Base-by-base conservation (phyloP, 2,113 vertebrate species). In the Cyanistes caeruleus region DNA sequence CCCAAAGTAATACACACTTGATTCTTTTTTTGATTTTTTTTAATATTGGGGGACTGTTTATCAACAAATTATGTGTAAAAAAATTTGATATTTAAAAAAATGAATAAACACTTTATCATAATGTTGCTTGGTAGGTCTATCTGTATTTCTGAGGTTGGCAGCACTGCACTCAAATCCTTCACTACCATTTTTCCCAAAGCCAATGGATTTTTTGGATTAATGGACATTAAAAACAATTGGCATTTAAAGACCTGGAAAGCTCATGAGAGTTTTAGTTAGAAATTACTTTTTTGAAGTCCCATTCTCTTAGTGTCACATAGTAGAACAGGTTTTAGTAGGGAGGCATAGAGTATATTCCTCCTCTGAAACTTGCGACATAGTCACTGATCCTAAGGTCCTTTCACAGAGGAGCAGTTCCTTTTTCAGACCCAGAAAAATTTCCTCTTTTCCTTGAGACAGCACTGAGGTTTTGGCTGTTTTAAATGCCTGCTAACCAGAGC, bases 41-140 rank as follows among this genome's bases (percentile, higher is more conserved):
- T 63, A 95, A 95, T 96, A 90, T 55, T 11, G 68, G 94, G 87
- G 79, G 93, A 95, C 93, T 96, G 93, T 97, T 96, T 97, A 92
- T 96, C 93, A 89, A 85, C 69, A 72, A 88, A 95, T 87, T 46
- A 96, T 73, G 91, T 97, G 93, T 96, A 94, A 95, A 94, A 87
- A 92, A 83, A 95, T 97, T 97, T 97, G 95, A 97, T 97, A 96
- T 97, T 97, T 93, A 93, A 97, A 93, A 91, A 91, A 91, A 90
- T 1, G 13, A 97, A 97, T 97, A 97, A 97, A 96, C 83, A 92
- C 82, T 97, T 97, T 97, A 97, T 96, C 78, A 95, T 73, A 94
- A 96, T 22, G 60, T 84, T 92, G 90, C 91, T 74, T 81, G 84
- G 5, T 91, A 70, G 58, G 46, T 90, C 53, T 95, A 70, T 87